Evolutionary conservation across 1,140 invertebrate species (phyloP).

Genomic region (Melanaphis sacchari): DNA sequence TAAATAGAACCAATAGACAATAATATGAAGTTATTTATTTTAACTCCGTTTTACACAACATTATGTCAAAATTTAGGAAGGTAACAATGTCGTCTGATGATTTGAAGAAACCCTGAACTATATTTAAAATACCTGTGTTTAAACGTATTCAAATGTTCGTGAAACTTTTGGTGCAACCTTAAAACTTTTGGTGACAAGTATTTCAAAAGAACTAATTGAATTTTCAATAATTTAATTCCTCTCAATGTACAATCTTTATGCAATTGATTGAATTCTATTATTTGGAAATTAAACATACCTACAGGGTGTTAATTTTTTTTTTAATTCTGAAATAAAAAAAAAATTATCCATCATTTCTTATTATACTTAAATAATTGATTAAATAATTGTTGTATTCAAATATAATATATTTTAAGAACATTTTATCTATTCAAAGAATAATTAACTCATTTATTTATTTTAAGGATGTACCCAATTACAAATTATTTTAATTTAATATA

Average conservation of each 20-base stretch:
- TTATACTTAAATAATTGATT: background rate
- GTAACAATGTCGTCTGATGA: background rate
- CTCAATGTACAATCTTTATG: background rate
- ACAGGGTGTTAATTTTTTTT: too few relatives aligned
- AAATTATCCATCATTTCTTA: background rate
- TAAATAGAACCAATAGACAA: background rate
- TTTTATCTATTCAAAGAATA: background rate
- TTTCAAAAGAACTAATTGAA: background rate
- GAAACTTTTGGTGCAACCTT: background rate
- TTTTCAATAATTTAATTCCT: constrained; percentile 12
- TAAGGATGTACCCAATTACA: background rate
- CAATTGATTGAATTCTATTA: background rate
- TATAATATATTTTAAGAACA: background rate
- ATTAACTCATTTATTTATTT: background rate
- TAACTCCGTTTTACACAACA: background rate
- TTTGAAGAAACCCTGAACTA: background rate
- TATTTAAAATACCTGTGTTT: background rate
- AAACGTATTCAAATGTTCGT: constrained; percentile 3
- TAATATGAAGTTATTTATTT: background rate
- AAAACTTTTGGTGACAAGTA: background rate
- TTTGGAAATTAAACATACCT: background rate
- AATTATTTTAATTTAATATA: background rate
- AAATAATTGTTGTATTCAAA: background rate
- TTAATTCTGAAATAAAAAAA: background rate
- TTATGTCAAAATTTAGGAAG: background rate